Evolutionary conservation across 64 coral and sea anemone genomes (phyloP).

Genomic region (Montipora sp.): DNA sequence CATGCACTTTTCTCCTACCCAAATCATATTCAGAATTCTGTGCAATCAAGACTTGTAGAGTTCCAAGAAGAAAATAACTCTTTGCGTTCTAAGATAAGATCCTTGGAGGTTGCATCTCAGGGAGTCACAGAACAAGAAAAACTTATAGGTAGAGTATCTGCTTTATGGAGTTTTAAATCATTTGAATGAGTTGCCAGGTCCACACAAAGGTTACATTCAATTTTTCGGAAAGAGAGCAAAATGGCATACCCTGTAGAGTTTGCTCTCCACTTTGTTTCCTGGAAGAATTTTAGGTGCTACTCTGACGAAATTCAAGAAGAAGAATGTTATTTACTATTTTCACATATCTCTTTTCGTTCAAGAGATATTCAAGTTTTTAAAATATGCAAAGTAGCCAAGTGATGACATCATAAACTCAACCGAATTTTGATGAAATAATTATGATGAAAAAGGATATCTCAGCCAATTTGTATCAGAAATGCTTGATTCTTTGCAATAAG

Average conservation of each 20-base stretch:
- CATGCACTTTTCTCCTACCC: not conserved
- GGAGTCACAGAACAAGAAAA: conserved; percentile 82
- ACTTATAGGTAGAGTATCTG: conserved; percentile 59
- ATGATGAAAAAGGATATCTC: too few species aligned
- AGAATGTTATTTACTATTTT: too few species aligned
- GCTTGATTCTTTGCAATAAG: too few species aligned
- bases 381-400: too few species aligned
- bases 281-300: too few species aligned
- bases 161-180: not conserved
- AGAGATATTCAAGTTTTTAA: too few species aligned
- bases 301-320: too few species aligned
- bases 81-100: conserved; percentile 67
- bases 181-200: not conserved
- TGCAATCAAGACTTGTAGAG: conserved; percentile 57
- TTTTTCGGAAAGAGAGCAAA: not conserved
- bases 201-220: not conserved
- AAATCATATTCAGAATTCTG: not conserved
- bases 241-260: not conserved
- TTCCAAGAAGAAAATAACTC: conserved; percentile 88
- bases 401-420: too few species aligned
- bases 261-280: too few species aligned
- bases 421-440: too few species aligned
- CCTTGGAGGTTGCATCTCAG: conserved; percentile 69
- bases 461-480: too few species aligned
- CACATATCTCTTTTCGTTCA: too few species aligned